phyloP scores from a whole-genome alignment of 2,888 invertebrate genomes.

The Abrostola triplasia region DNA sequence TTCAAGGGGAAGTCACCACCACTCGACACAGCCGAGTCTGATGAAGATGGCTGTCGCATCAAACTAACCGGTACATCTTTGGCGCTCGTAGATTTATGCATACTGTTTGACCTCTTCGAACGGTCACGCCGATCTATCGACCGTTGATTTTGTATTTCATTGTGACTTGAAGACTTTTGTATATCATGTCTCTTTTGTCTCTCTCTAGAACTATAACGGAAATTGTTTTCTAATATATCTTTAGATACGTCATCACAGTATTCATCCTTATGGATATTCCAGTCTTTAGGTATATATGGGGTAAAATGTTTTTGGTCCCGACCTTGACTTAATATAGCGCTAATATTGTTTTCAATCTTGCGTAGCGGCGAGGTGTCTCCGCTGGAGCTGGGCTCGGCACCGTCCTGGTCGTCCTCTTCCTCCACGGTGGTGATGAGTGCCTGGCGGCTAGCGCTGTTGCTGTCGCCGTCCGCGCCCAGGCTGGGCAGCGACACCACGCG shows the following conservation, averaged over 20 bases:
- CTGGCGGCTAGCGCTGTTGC: conserved; percentile 86
- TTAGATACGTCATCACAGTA: conserved; percentile 87
- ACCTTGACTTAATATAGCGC: conserved; percentile 90
- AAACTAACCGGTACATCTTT: conserved; percentile 91
- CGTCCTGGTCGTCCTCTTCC: conserved; percentile 91
- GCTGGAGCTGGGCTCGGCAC: conserved; percentile 89
- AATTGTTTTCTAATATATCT: conserved; percentile 85
- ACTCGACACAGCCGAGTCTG: conserved; percentile 86
- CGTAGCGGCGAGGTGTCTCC: conserved; percentile 90
- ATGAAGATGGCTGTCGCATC: conserved; percentile 85
- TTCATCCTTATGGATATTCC: conserved; percentile 88
- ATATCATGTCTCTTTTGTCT: conserved; percentile 88
- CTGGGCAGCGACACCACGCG: conserved; percentile 91
- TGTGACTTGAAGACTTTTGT: conserved; percentile 90
- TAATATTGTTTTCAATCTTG: conserved; percentile 92
- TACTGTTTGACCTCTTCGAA: conserved; percentile 89
- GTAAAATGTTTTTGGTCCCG: conserved; percentile 87
- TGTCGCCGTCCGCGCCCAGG: conserved; percentile 88
- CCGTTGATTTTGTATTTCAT: conserved; percentile 88
- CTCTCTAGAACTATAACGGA: conserved; percentile 87
- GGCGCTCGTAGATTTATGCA: conserved; percentile 92
- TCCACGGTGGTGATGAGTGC: conserved; percentile 92
- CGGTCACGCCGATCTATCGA: conserved; percentile 85
- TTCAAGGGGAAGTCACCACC: conserved; percentile 89
- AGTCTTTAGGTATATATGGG: conserved; percentile 87